Percentiles rank a stretch among this genome's conserved stretches.
Evolutionary conservation across 2,113 vertebrate species (phyloP).

Genomic region (Neotoma lepida): DNA sequence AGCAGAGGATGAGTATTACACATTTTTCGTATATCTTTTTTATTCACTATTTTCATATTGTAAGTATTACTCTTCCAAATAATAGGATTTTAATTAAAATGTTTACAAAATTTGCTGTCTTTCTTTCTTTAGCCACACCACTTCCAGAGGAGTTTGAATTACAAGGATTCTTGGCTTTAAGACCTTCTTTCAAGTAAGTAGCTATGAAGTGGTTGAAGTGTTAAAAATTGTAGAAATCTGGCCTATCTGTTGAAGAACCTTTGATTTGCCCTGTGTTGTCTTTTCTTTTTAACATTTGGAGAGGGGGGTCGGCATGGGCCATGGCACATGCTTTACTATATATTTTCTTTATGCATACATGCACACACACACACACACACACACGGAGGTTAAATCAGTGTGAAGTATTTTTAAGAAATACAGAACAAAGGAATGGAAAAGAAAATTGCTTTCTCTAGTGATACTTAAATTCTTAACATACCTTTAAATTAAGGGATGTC

Average conservation of each 20-base stretch:
- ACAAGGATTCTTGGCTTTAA: slow-evolving; percentile 97
- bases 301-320: background rate
- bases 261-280: background rate
- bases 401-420: background rate
- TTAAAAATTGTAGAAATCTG: background rate
- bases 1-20: background rate
- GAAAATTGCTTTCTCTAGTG: background rate
- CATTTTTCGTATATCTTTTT: background rate
- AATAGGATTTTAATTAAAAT: slow-evolving; percentile 41
- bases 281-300: background rate
- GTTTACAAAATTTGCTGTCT: slow-evolving; percentile 61
- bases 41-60: background rate
- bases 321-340: too few relatives aligned
- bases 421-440: background rate
- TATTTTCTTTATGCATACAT: too few relatives aligned
- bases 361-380: too few relatives aligned
- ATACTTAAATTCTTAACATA: background rate
- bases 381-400: background rate
- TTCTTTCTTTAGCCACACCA: slow-evolving; percentile 87
- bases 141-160: slow-evolving; percentile 99
- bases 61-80: background rate
- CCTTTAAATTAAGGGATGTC: background rate
- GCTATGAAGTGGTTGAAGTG: background rate
- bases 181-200: slow-evolving; percentile 94
- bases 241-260: background rate